A percentile compares a stretch with the other conserved stretches of the same genome.
Evolutionary conservation across 2,797 vertebrate species (phyloP).

Genomic region (Acestrorhynchus altus): DNA sequence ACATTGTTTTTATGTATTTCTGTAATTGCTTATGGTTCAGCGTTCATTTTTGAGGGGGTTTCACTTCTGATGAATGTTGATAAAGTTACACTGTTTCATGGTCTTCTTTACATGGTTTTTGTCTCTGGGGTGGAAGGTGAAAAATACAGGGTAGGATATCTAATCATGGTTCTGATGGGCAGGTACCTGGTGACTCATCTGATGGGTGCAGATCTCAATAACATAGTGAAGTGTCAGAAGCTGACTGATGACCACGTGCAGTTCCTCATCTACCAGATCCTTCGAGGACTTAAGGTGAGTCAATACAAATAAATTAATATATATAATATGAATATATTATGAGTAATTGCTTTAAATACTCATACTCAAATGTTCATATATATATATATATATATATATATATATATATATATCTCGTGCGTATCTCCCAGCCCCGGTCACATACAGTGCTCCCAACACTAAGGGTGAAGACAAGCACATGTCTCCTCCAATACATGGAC

Average conservation of each 20-base stretch:
- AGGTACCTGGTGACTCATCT: slow-evolving; percentile 98
- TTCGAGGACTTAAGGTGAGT: slow-evolving; percentile 94
- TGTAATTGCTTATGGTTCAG: neutral
- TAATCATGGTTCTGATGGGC: slow-evolving; percentile 52
- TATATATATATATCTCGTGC: too few species aligned
- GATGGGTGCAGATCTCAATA: slow-evolving; percentile 99
- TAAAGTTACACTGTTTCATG: neutral
- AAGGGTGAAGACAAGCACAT: too few species aligned
- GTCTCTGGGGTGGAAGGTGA: neutral
- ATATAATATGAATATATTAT: too few species aligned
- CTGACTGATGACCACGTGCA: slow-evolving; percentile 98
- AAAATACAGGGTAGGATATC: slow-evolving; percentile 18
- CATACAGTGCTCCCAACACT: too few species aligned
- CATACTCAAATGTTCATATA: too few species aligned
- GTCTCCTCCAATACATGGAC: too few species aligned
- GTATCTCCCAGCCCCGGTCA: too few species aligned
- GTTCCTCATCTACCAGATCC: slow-evolving; percentile 98
- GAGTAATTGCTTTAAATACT: too few species aligned
- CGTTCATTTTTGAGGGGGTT: neutral
- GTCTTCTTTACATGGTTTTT: neutral
- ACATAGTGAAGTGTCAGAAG: slow-evolving; percentile 99
- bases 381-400: too few species aligned
- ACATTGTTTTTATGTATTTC: neutral
- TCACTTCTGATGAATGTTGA: neutral
- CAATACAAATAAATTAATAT: slow-evolving; percentile 1